Evolutionary conservation across 1,140 invertebrate species (phyloP).

Genomic region (Trissolcus basalis): DNA sequence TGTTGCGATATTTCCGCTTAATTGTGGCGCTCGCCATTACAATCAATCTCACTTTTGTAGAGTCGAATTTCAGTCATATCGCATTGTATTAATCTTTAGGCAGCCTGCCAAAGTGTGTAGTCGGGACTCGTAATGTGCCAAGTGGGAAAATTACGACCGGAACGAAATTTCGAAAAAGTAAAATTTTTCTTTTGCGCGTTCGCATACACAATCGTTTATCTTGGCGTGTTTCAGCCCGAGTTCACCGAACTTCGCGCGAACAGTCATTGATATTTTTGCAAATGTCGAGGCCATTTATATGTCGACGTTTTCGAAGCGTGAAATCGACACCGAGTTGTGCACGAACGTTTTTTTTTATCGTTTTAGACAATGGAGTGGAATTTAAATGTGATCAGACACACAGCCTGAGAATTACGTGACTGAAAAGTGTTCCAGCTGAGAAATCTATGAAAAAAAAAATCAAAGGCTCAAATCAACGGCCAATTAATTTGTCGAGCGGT

Average conservation of each 20-base stretch:
- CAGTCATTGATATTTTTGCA: slow-evolving; percentile 49
- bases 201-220: no score
- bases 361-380: no score
- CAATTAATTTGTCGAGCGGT: no score
- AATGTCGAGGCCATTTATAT: slow-evolving; percentile 58
- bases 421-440: no score
- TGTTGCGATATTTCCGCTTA: no score
- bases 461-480: no score
- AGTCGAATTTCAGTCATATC: slow-evolving; percentile 9
- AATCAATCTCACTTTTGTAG: slow-evolving; percentile 5
- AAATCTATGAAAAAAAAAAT: no score
- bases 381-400: no score
- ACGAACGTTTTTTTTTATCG: slow-evolving; percentile 2
- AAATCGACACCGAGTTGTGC: slow-evolving; percentile 46
- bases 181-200: no score
- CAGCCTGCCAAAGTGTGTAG: slow-evolving; percentile 20
- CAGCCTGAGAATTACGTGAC: no score
- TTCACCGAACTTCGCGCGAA: slow-evolving; percentile 41
- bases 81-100: slow-evolving; percentile 32
- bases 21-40: no score
- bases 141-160: slow-evolving; percentile 13
- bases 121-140: background rate
- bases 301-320: slow-evolving; percentile 49
- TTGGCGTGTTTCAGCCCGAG: no score
- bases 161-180: background rate